phyloP scores from a whole-genome alignment of 2,888 invertebrate genomes.

The Apamea epomidion region DNA sequence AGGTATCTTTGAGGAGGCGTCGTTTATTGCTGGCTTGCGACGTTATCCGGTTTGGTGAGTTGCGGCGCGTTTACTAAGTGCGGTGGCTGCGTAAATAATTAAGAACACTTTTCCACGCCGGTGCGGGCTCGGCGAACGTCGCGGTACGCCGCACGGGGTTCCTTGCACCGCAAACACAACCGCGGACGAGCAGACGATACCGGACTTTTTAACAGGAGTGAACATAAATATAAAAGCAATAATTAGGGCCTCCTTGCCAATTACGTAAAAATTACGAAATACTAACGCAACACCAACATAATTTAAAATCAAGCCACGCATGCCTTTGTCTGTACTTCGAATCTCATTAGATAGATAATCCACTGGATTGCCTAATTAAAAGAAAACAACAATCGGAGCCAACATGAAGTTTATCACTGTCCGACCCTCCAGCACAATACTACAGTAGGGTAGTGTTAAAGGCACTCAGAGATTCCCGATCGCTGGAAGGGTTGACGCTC shows the following conservation, averaged over 20 bases:
- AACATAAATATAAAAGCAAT: conserved; percentile 1
- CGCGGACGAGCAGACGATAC: conserved; percentile 34
- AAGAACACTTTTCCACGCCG: conserved; percentile 82
- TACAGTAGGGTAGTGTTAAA: conserved; percentile 13
- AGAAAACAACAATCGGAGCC: neutral
- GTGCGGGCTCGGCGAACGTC: conserved; percentile 59
- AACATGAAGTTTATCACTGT: neutral
- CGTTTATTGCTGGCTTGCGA: conserved; percentile 61
- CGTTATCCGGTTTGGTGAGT: conserved; percentile 69
- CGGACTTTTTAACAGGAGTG: conserved; percentile 17
- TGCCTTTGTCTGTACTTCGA: neutral
- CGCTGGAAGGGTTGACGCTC: conserved; percentile 47
- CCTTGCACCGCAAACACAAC: conserved; percentile 55
- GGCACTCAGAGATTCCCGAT: conserved; percentile 38
- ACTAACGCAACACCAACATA: neutral
- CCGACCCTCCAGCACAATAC: neutral
- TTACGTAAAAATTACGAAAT: neutral
- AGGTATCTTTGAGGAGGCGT: conserved; percentile 62
- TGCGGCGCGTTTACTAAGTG: conserved; percentile 77
- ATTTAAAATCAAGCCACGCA: neutral
- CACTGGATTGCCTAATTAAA: conserved; percentile 6
- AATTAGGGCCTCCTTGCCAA: neutral
- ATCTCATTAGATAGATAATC: conserved; percentile 5
- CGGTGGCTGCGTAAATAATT: conserved; percentile 84
- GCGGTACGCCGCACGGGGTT: conserved; percentile 44